phyloP scores from a whole-genome alignment of 2,113 vertebrate species.

The Lepus americanus region DNA sequence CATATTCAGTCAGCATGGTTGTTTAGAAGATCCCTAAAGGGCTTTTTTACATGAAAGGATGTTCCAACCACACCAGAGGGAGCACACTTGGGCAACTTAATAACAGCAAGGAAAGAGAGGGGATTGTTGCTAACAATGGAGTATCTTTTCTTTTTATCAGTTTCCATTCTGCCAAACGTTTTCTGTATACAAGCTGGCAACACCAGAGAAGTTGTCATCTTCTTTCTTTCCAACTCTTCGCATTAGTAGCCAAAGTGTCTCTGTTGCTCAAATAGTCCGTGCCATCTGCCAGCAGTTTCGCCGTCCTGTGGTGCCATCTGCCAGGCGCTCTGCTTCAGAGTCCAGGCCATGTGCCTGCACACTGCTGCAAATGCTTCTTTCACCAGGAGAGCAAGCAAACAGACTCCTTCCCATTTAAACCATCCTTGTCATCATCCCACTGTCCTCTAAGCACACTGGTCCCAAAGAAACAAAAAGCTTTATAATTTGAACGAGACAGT shows the following conservation, averaged over 20 bases:
- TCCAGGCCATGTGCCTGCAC: constrained; percentile 44
- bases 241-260: constrained; percentile 78
- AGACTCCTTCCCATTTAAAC: not conserved
- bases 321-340: constrained; percentile 33
- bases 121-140: constrained; percentile 53
- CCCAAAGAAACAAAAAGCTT: constrained; percentile 13
- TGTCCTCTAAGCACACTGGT: not conserved
- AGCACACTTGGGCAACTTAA: constrained; percentile 39
- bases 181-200: constrained; percentile 78
- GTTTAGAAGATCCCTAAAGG: not conserved
- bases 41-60: not conserved
- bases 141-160: constrained; percentile 61
- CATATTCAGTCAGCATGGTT: not conserved
- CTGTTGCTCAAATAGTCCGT: constrained; percentile 81
- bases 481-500: constrained; percentile 23
- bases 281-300: constrained; percentile 74
- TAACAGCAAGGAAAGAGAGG: not conserved
- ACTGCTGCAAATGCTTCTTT: constrained; percentile 63
- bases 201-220: constrained; percentile 68
- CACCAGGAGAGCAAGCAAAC: constrained; percentile 41
- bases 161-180: constrained; percentile 70
- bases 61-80: constrained; percentile 27
- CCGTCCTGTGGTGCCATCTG: constrained; percentile 65
- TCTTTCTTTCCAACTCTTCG: constrained; percentile 79
- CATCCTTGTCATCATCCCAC: not conserved